Evolutionary conservation across 2,113 vertebrate genomes (phyloP).

Genomic region (Xerus inauris): DNA sequence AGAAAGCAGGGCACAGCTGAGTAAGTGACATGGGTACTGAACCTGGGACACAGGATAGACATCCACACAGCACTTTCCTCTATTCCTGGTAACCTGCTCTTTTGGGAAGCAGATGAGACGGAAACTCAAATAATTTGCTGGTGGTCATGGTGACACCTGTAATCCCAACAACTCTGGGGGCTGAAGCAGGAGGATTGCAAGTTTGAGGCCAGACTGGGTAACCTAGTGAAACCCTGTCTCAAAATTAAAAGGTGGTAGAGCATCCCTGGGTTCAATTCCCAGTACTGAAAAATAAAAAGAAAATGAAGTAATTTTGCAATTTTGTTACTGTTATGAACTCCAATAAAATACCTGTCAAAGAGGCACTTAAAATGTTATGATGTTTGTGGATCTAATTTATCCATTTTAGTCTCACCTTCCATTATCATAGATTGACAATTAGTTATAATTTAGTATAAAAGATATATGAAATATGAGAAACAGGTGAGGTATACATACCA

Average conservation of each 20-base stretch:
- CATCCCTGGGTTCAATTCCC: no score
- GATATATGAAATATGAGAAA: background rate
- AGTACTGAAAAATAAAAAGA: no score
- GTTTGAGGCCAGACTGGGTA: no score
- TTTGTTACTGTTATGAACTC: background rate
- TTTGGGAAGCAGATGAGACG: background rate
- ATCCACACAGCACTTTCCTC: background rate
- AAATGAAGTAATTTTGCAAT: background rate
- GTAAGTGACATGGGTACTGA: fast-evolving
- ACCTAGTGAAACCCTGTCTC: no score
- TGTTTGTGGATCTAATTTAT: background rate
- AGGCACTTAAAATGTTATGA: background rate
- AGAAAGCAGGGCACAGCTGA: background rate
- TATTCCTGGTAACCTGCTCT: background rate
- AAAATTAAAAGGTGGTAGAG: no score
- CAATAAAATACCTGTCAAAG: background rate
- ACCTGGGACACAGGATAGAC: fast-evolving
- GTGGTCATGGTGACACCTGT: no score
- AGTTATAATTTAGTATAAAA: background rate
- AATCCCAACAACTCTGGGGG: no score
- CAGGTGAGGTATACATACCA: background rate
- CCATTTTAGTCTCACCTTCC: background rate
- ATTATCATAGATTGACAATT: background rate
- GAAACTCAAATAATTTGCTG: background rate
- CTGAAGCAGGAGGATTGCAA: no score